A percentile compares a stretch with the other conserved stretches of the same genome.
Evolutionary conservation across 2,797 vertebrate genomes (phyloP).

Genomic region (Thunnus albacares): DNA sequence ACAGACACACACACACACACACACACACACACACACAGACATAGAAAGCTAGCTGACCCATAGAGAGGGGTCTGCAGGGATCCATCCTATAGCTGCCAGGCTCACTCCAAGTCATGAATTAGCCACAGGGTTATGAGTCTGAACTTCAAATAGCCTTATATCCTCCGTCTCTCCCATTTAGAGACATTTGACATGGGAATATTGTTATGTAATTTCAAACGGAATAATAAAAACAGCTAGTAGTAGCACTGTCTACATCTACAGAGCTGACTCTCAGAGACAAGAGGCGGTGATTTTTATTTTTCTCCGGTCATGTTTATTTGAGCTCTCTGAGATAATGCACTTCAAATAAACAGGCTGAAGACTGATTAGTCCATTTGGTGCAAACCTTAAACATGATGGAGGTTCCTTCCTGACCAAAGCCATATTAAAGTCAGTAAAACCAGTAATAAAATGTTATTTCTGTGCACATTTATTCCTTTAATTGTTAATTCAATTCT

Average conservation of each 20-base stretch:
- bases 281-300: neutral
- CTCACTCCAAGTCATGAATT: conserved; percentile 29
- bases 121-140: conserved; percentile 42
- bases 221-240: neutral
- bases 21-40: neutral
- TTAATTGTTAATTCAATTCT: conserved; percentile 43
- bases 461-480: conserved; percentile 35
- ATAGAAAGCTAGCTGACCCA: conserved; percentile 21
- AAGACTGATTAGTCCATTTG: conserved; percentile 21
- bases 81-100: conserved; percentile 37
- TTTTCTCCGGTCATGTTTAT: neutral
- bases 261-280: neutral
- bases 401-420: conserved; percentile 16
- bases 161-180: conserved; percentile 22
- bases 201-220: conserved; percentile 39
- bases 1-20: neutral
- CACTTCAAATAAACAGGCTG: neutral
- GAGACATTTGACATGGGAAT: conserved; percentile 30
- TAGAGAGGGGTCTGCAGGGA: conserved; percentile 34
- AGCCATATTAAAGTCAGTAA: conserved; percentile 28
- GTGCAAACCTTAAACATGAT: conserved; percentile 26
- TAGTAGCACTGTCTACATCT: neutral
- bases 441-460: conserved; percentile 28
- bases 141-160: conserved; percentile 47
- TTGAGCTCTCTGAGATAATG: neutral